These are phyloP conservation scores for Sebastes baramenuke DNA, from an alignment of 2,797 vertebrate genomes.

Conservation along the genomic window DNA sequence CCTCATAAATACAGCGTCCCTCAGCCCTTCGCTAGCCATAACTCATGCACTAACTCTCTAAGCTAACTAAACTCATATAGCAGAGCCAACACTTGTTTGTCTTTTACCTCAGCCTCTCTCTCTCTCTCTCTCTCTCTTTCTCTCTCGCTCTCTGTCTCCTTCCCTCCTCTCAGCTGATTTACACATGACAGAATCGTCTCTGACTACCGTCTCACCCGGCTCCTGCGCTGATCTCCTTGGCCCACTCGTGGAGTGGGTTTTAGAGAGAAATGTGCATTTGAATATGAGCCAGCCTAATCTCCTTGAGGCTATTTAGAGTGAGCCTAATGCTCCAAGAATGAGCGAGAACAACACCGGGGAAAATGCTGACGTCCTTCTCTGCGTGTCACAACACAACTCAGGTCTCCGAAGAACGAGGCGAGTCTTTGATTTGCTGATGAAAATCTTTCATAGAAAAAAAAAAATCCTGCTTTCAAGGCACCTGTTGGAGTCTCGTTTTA, in stretches of 20 bases:
- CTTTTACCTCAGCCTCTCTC: slow-evolving; percentile 76
- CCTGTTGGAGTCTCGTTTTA: slow-evolving; percentile 67
- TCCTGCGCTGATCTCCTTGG: slow-evolving; percentile 64
- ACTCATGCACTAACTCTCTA: slow-evolving; percentile 88
- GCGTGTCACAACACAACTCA: slow-evolving; percentile 75
- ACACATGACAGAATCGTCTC: slow-evolving; percentile 68
- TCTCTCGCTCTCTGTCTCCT: slow-evolving; percentile 49
- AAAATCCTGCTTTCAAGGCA: slow-evolving; percentile 54
- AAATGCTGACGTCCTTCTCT: slow-evolving; percentile 65
- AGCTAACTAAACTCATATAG: slow-evolving; percentile 86
- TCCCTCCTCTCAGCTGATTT: slow-evolving; percentile 72
- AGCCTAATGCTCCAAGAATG: slow-evolving; percentile 76
- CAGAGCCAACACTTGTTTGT: slow-evolving; percentile 84
- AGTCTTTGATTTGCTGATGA: slow-evolving; percentile 64
- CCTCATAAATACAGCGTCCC: slow-evolving; percentile 97
- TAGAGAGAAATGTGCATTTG: slow-evolving; percentile 74
- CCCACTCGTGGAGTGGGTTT: slow-evolving; percentile 71
- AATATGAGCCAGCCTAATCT: slow-evolving; percentile 74
- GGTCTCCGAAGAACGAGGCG: slow-evolving; percentile 55
- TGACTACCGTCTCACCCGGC: slow-evolving; percentile 66
- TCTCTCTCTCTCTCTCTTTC: slow-evolving; percentile 57
- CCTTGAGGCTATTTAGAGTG: slow-evolving; percentile 76
- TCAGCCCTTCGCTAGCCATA: slow-evolving; percentile 88
- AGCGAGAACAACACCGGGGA: slow-evolving; percentile 68
- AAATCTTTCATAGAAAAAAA: slow-evolving; percentile 47